Evolutionary conservation across 2,797 vertebrate species (phyloP), one percentile per base, ranked within the genome.

Genomic region (Anomalospiza imberbis): DNA sequence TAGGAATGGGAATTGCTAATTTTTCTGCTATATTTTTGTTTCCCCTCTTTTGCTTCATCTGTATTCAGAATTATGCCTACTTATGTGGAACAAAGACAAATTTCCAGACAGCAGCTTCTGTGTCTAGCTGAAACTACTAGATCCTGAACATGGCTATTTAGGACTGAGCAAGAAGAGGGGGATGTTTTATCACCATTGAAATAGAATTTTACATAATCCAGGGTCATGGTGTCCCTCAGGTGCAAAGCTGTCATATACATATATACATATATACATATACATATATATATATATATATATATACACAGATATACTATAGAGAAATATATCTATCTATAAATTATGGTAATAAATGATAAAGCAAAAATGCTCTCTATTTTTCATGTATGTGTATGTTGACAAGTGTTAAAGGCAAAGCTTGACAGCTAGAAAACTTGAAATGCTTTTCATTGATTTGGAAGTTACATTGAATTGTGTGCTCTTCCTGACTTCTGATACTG

Each of bases 381-480:
- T 70, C 36, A 15, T 50, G 20, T 26, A 15, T 7, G 4, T n/a
- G 19, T 31, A 19, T 36, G 31, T 28, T 60, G 53, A 55, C 26
- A 83, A 74, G 32, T 12, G 34, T 57, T 67, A 57, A 79, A 65
- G 81, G 47, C 76, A 89, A 83, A 53, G 20, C n/a, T 48, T 74
- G 50, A 51, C 38, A 67, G 55, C 28, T 34, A 16, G 63, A 40
- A 62, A 88, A 45, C 53, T 67, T n/a, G 63, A 83, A 71, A 74
- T 55, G 29, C 24, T 77, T 80, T 77, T 80, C 57, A 74, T 67
- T 80, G 76, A n/a, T 83, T 83, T 73, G 80, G 61, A 67, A 88
- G 31, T 54, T 47, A 34, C 45, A 13, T 45, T 67, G 72, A 79
- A 44, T 73, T 5, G 2, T 16, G 15, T 63, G 36, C 22, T 67